Percentiles rank a stretch among this genome's conserved stretches.
Conservation (phyloP, 37 sponge, comb jelly and placozoan genomes). For the Hexactinellida sp. region DNA sequence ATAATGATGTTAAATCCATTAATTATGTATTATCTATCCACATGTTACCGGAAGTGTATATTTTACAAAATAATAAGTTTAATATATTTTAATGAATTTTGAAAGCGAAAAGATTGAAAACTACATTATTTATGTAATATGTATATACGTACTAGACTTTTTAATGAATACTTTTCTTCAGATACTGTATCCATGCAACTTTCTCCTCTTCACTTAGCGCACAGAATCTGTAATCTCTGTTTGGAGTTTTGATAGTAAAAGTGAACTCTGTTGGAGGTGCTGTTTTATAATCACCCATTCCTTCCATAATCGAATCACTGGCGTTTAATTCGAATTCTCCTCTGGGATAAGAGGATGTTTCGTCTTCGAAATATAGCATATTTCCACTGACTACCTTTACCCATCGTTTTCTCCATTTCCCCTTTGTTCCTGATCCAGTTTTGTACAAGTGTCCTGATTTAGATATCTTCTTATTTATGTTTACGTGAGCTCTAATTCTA, state of each 20-base stretch:
- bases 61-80: no score
- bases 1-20: no score
- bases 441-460: not conserved
- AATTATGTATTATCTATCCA: no score
- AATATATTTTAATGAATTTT: no score
- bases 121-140: no score
- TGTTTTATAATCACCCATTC: not conserved
- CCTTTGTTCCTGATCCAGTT: not conserved
- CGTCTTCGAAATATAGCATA: not conserved
- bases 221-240: not conserved
- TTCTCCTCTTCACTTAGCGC: not conserved
- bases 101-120: no score
- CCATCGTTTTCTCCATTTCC: not conserved
- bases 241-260: not conserved
- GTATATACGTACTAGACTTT: no score
- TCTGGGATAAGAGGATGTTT: not conserved
- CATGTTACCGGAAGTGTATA: no score
- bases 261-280: not conserved
- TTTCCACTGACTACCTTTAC: not conserved
- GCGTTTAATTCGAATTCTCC: not conserved
- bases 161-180: no score
- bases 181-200: not conserved
- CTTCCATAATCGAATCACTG: not conserved
- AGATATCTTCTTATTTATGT: not conserved
- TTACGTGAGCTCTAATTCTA: not conserved